A percentile compares a stretch with the other conserved stretches of the same genome.
Conservation (phyloP, 2,797 vertebrate species). For the Lateolabrax maculatus region DNA sequence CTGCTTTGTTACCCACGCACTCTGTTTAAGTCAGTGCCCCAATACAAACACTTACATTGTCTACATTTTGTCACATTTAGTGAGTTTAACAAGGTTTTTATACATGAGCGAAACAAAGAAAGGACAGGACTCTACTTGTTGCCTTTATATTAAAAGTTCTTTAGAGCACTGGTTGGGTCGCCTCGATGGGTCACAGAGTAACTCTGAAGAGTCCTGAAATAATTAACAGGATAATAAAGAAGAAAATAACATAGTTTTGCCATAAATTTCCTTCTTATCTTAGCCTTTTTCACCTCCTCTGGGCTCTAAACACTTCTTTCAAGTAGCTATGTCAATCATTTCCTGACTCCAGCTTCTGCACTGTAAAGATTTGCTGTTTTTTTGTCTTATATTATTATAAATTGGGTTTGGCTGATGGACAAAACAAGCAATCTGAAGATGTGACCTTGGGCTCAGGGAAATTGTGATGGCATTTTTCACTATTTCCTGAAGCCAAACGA, state of each 20-base stretch:
- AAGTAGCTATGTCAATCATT: background rate
- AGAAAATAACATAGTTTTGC: background rate
- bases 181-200: background rate
- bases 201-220: background rate
- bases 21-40: background rate
- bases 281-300: background rate
- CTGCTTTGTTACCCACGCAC: background rate
- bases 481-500: background rate
- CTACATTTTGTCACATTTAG: background rate
- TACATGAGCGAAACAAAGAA: background rate
- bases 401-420: background rate
- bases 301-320: background rate
- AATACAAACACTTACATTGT: background rate
- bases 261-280: too few relatives aligned
- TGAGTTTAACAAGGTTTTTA: background rate
- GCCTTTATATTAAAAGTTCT: background rate
- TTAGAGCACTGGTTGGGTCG: background rate
- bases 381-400: background rate
- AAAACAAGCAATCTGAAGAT: background rate
- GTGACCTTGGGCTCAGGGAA: background rate
- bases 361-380: background rate
- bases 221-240: background rate
- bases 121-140: background rate
- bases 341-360: background rate
- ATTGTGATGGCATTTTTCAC: background rate